Percentiles rank a stretch among this genome's conserved stretches.
These are phyloP conservation scores for Isoperla grammatica DNA, from an alignment of 2,888 invertebrate species.

Conservation along the genomic window DNA sequence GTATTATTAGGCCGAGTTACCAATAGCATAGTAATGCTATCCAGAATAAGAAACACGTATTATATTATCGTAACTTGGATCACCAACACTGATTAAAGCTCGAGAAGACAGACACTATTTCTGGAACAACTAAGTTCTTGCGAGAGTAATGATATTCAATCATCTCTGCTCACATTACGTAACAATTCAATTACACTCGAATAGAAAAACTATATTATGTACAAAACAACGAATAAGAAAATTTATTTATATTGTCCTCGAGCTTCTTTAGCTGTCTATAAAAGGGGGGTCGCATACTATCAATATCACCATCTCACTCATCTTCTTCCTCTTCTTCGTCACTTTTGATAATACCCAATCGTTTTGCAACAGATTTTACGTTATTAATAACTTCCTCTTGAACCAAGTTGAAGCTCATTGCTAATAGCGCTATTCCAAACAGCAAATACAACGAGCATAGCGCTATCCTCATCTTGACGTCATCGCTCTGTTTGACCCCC, in stretches of 20 bases:
- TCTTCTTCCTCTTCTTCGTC: conserved; percentile 57
- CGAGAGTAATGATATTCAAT: no score
- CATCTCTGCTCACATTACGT: no score
- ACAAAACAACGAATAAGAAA: not conserved
- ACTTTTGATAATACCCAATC: conserved; percentile 82
- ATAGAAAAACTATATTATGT: not conserved
- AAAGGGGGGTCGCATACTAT: not conserved
- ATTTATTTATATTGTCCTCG: not conserved
- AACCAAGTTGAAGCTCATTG: conserved; percentile 95
- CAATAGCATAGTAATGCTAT: no score
- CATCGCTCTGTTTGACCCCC: conserved; percentile 47
- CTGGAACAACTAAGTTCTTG: no score
- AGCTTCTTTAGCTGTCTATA: not conserved
- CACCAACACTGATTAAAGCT: no score
- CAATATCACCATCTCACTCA: conserved; percentile 38
- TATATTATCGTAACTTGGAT: no score
- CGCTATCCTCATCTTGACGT: conserved; percentile 62
- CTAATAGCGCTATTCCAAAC: conserved; percentile 88
- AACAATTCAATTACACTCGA: no score
- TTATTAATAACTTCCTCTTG: conserved; percentile 90
- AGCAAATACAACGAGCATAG: conserved; percentile 87
- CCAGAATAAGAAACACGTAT: no score
- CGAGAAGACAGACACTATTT: no score
- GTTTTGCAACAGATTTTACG: conserved; percentile 78
- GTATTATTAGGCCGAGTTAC: no score